Evolutionary conservation across 2,888 invertebrate species (phyloP), one percentile per base, ranked within the genome.

Genomic region (Isoperla grammatica): DNA sequence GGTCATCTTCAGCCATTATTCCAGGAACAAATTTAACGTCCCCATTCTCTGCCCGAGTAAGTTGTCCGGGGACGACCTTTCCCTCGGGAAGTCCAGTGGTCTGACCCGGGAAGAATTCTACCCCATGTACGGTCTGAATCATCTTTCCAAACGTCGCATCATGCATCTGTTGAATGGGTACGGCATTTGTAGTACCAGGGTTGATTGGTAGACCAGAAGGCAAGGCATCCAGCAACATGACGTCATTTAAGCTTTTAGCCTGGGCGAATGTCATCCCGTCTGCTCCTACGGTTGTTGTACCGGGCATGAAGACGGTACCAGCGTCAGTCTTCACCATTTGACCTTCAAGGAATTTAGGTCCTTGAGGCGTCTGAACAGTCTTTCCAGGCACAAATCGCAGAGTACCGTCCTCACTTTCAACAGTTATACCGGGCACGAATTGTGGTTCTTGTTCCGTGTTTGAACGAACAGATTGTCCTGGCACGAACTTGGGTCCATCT

Each of bases 1-100:
- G 59, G 67, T 84, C 82, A 43, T 82, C 82, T 67, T 84, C 82
- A 0, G 83, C 80, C 78, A 85, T 82, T 68, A 81, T 81, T 56
- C 86, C 86, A 0, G 86, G 86, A 11, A 86, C 83, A 72, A 86
- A 86, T 61, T 83, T 77, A 15, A 84, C 81, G 63, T 83, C 81
- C 61, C 80, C 82, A 45, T 75, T 75, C 61, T 80, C 82, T 65
- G 80, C 81, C 0, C 84, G 78, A 12, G 59, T 39, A 50, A 86
- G 72, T 68, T 83, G 79, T 58, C 86, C 86, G 0, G 85, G 83
- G 1, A 84, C 81, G 17, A 83, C 78, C 71, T 82, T 83, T 0
- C 83, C 84, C 60, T 80, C 79, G 1, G 80, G 79, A 20, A 80
- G 75, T 11, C 70, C 66, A 40, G 67, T 70, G 35, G 71, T 71